These are phyloP conservation scores for Acrocephalus arundinaceus DNA, from an alignment of 2,113 vertebrate species.

Conservation along the genomic window DNA sequence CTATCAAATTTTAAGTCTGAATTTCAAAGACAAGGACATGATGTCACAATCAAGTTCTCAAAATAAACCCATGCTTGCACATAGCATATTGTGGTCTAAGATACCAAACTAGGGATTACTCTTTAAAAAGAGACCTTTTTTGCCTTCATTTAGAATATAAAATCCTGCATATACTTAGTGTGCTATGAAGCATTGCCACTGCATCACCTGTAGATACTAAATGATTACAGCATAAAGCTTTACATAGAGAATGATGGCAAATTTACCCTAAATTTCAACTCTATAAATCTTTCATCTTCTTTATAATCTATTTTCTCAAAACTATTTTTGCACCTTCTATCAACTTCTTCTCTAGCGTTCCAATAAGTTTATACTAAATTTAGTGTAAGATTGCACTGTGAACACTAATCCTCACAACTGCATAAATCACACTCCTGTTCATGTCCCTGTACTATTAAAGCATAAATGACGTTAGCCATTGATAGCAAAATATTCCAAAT, in stretches of 20 bases:
- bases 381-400: neutral
- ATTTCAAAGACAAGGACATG: neutral
- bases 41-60: neutral
- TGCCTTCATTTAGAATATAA: neutral
- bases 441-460: neutral
- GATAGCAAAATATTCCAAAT: neutral
- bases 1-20: neutral
- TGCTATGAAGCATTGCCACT: neutral
- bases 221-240: neutral
- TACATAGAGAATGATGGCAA: neutral
- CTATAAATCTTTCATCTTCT: neutral
- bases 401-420: neutral
- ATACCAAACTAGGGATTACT: neutral
- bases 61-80: neutral
- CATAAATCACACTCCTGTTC: neutral
- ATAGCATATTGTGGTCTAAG: neutral
- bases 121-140: neutral
- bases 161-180: neutral
- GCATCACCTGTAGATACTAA: neutral
- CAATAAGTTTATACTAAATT: neutral
- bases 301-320: neutral
- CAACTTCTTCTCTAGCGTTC: neutral
- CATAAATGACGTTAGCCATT: rapidly evolving
- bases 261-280: neutral
- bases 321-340: neutral